Percentiles rank a stretch among this genome's conserved stretches.
phyloP scores from a whole-genome alignment of 2,797 vertebrate genomes.

The Coccyzus lansbergi region DNA sequence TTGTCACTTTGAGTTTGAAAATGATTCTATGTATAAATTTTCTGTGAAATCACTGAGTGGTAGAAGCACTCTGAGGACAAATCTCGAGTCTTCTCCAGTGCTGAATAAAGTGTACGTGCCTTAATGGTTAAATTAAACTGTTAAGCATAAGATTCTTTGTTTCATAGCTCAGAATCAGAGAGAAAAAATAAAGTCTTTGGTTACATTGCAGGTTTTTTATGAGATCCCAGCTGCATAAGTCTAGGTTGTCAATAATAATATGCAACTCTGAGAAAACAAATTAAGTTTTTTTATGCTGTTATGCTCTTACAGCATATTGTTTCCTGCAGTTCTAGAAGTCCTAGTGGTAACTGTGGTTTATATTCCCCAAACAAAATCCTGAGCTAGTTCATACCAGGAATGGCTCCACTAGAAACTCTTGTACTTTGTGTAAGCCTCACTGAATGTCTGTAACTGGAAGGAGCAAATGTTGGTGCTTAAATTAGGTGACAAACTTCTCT shows the following conservation, averaged over 20 bases:
- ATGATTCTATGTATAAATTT: too few relatives aligned
- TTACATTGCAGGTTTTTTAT: neutral
- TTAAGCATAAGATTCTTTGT: too few relatives aligned
- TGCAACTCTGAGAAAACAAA: neutral
- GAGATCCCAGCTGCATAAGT: neutral
- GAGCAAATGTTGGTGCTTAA: neutral
- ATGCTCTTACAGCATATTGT: too few relatives aligned
- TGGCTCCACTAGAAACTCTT: neutral
- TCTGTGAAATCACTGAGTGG: too few relatives aligned
- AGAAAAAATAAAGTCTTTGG: neutral
- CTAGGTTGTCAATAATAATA: neutral
- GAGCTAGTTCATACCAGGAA: neutral
- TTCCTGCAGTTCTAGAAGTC: neutral
- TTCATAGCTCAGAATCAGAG: neutral
- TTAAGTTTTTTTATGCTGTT: too few relatives aligned
- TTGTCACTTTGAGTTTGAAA: too few relatives aligned
- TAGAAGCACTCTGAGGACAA: too few relatives aligned
- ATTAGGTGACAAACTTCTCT: neutral
- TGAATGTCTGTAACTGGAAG: neutral
- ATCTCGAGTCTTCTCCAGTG: too few relatives aligned
- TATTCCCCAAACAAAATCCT: neutral
- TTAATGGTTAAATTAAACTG: too few relatives aligned
- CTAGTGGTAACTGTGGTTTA: neutral
- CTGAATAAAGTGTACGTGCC: too few relatives aligned
- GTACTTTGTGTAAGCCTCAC: neutral